Evolutionary conservation across 2,113 vertebrate genomes (phyloP), one percentile per base, ranked within the genome.

Genomic region (Leuciscus idus): DNA sequence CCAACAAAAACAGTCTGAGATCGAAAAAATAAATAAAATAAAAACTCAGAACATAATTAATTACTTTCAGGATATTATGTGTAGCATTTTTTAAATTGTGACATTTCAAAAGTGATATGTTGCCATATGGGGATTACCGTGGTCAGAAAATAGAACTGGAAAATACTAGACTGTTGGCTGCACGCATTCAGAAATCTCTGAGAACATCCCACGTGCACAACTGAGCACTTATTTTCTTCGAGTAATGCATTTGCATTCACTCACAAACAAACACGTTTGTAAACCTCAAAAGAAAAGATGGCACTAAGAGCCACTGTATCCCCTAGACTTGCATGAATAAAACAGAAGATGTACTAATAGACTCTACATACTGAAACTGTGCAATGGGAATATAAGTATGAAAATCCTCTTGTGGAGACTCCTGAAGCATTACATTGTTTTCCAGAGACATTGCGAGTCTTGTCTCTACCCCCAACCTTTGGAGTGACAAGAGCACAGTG

Each of bases 361-460:
- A 26, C 5, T 74, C 23, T 15, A 48, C 43, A 48, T 26, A 48
- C 21, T 48, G n/a, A 74, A 74, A 48, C 72, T 26, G 1, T 26
- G 72, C 43, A 48, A 15, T 17, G 43, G 72, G 11, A 74, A 48
- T 74, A 26, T 4, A 72, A 6, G 6, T 48, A 26, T 74, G 3
- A 26, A 74, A 74, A 74, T 48, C 23, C 12, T 43, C 68, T 4
- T 74, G 11, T 74, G 72, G 72, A 46, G 39, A 15, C 2, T 74
- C 43, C 43, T 48, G 72, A 74, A 48, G 72, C 72, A 74, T 26
- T 48, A 74, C 11, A 26, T 15, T 74, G 72, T 26, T 74, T 74
- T 74, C 72, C 72, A 48, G 72, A 74, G 72, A 46, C 72, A 74
- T 48, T 28, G 43, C 15, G 72, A 74, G n/a, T 48, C 43, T 48